A percentile compares a stretch with the other conserved stretches of the same genome.
Evolutionary conservation across 53 echinoderm and acorn worm genomes (phyloP).

Genomic region (Stichopus horrens): DNA sequence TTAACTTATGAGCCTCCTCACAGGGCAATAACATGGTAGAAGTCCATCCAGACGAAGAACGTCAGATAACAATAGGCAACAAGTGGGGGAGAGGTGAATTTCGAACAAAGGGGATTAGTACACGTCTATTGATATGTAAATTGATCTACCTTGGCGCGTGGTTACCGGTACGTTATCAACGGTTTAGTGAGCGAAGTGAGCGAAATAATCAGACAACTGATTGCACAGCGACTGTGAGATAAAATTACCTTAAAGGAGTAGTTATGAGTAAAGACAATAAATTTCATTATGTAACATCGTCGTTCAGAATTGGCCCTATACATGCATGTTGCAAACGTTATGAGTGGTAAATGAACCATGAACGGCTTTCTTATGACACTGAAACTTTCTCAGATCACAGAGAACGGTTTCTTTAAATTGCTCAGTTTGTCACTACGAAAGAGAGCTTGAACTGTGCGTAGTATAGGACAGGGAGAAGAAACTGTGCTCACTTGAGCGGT

Average conservation of each 20-base stretch:
- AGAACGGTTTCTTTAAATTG: too few relatives aligned
- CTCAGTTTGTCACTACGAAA: too few relatives aligned
- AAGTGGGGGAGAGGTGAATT: neutral
- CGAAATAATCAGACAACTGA: neutral
- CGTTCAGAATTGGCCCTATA: too few relatives aligned
- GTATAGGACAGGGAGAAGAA: too few relatives aligned
- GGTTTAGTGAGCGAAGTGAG: neutral
- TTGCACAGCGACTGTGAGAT: neutral
- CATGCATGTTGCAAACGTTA: too few relatives aligned
- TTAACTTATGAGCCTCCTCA: conserved; percentile 3
- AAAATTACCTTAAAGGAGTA: neutral
- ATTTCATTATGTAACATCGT: too few relatives aligned
- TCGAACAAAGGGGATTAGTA: neutral
- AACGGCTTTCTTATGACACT: too few relatives aligned
- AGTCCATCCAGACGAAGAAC: neutral
- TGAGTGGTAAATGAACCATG: too few relatives aligned
- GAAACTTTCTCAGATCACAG: too few relatives aligned
- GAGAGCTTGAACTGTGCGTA: too few relatives aligned
- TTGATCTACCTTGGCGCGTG: conserved; percentile 23
- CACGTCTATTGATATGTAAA: conserved; percentile 18
- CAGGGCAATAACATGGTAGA: neutral
- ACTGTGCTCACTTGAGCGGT: too few relatives aligned
- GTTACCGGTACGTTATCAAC: neutral
- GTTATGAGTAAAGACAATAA: too few relatives aligned
- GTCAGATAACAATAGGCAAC: neutral